These are phyloP conservation scores for Drosophila melanocephala DNA, from an alignment of 2,888 invertebrate species.

Conservation along the genomic window DNA sequence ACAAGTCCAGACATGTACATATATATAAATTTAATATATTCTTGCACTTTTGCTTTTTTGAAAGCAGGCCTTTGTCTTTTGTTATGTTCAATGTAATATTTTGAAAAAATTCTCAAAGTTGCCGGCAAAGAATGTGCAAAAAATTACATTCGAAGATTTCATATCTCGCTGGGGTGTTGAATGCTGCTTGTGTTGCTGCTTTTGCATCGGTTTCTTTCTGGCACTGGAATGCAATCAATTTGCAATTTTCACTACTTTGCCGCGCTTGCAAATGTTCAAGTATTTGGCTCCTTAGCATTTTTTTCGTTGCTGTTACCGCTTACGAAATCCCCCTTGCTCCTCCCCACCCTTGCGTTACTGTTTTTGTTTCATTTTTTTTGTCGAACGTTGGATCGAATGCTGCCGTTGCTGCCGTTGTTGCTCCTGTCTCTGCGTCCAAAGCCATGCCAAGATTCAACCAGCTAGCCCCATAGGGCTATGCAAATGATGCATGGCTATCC, in stretches of 20 bases:
- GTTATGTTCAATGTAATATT: conserved; percentile 39
- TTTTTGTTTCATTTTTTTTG: conserved; percentile 30
- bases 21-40: conserved; percentile 53
- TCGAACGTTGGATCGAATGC: conserved; percentile 64
- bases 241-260: conserved; percentile 83
- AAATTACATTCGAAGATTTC: conserved; percentile 74
- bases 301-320: conserved; percentile 53
- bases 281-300: conserved; percentile 79
- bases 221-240: conserved; percentile 84
- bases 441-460: conserved; percentile 24
- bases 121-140: conserved; percentile 66
- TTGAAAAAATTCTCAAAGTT: conserved; percentile 58
- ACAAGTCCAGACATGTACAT: background rate
- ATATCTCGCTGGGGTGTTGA: conserved; percentile 55
- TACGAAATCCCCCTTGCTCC: conserved; percentile 34
- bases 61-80: conserved; percentile 34
- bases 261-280: conserved; percentile 79
- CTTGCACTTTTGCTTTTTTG: conserved; percentile 32
- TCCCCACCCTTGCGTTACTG: conserved; percentile 49
- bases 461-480: conserved; percentile 52
- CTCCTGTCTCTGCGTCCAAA: conserved; percentile 34
- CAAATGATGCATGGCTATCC: conserved; percentile 61
- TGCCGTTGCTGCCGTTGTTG: conserved; percentile 34
- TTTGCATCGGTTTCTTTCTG: conserved; percentile 45
- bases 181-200: conserved; percentile 18